These are phyloP conservation scores for Petroica traversi DNA, from an alignment of 2,113 vertebrate genomes.

Conservation along the genomic window DNA sequence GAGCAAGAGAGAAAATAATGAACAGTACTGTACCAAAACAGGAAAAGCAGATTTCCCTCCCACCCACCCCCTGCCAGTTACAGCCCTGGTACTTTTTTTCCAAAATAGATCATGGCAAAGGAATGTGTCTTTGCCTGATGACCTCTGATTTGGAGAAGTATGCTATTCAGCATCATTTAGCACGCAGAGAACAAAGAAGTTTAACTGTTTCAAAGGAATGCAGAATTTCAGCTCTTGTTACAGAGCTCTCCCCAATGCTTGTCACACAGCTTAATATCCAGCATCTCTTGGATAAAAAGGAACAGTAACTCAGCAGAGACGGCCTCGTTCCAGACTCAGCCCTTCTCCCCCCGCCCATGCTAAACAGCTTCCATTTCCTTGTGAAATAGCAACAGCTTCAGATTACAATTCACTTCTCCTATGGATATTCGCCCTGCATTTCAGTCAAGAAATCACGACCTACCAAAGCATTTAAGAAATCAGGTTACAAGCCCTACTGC, in stretches of 20 bases:
- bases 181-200: not conserved
- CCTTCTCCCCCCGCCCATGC: not conserved
- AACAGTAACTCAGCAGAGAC: not conserved
- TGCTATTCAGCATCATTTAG: not conserved
- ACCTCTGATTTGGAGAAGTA: not conserved
- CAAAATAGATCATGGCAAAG: conserved; percentile 10
- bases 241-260: not conserved
- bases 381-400: not conserved
- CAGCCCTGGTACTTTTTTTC: not conserved
- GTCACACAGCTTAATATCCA: not conserved
- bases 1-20: not conserved
- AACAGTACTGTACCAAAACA: not conserved
- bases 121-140: conserved; percentile 15
- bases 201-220: not conserved
- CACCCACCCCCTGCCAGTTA: not conserved
- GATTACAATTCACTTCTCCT: not conserved
- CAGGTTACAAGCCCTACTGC: not conserved
- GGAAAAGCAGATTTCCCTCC: not conserved
- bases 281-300: not conserved
- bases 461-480: not conserved
- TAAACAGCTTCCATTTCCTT: not conserved
- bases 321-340: not conserved
- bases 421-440: not conserved
- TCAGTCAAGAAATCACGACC: not conserved
- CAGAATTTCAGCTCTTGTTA: not conserved